These are phyloP conservation scores for Chirona hameri DNA, from an alignment of 2,888 invertebrate species.

Conservation along the genomic window DNA sequence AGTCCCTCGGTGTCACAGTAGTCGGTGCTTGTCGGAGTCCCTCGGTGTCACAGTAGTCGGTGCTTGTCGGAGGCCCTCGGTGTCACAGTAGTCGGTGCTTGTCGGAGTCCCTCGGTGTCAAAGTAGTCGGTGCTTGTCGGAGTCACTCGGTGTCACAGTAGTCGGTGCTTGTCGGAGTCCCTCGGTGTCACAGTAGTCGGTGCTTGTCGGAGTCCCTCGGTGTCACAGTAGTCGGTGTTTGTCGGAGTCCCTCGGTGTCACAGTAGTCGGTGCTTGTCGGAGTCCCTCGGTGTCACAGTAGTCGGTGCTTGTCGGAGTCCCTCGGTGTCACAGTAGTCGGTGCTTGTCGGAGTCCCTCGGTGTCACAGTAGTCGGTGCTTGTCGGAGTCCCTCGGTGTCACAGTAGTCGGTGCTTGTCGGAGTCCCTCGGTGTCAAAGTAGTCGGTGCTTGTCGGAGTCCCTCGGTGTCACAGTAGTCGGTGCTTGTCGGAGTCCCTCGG, in stretches of 20 bases:
- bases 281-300: background rate
- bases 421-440: background rate
- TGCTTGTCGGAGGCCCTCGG: background rate
- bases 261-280: background rate
- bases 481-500: background rate
- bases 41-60: too few relatives aligned
- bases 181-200: too few relatives aligned
- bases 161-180: background rate
- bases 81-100: background rate
- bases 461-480: too few relatives aligned
- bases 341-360: background rate
- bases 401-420: background rate
- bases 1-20: background rate
- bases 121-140: background rate
- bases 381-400: background rate
- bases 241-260: background rate
- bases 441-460: background rate
- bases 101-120: background rate
- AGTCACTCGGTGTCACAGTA: background rate
- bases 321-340: too few relatives aligned
- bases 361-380: background rate
- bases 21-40: background rate
- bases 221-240: background rate
- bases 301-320: background rate
- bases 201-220: background rate